Evolutionary conservation across 1,140 invertebrate species (phyloP).

Genomic region (Steinernema feltiae): DNA sequence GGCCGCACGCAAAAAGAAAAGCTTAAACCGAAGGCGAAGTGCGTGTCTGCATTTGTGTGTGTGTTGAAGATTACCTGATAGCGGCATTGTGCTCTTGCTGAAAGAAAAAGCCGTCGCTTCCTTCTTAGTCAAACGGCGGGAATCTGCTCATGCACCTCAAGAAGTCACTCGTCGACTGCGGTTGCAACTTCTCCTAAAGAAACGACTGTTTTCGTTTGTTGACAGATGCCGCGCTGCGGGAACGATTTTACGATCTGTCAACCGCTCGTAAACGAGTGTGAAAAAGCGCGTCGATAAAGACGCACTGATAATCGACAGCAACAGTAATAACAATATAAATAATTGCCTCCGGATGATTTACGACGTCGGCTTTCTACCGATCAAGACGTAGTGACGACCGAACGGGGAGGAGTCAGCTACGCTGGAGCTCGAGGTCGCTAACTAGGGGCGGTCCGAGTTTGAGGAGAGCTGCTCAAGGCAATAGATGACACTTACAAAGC

Average conservation of each 20-base stretch:
- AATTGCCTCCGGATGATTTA: conserved; percentile 13
- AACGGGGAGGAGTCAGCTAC: neutral
- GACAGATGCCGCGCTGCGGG: neutral
- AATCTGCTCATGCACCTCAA: neutral
- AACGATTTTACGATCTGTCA: conserved; percentile 12
- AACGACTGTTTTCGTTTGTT: neutral
- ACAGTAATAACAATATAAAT: conserved; percentile 15
- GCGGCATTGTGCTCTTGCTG: conserved; percentile 1
- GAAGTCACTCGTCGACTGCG: neutral
- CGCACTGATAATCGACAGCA: conserved; percentile 10
- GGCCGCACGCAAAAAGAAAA: conserved; percentile 8
- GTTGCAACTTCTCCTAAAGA: neutral
- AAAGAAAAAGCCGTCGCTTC: conserved; percentile 1
- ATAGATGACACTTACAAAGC: neutral
- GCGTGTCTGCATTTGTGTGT: conserved; percentile 9
- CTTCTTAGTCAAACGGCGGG: neutral
- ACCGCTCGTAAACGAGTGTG: conserved; percentile 7
- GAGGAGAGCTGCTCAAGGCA: conserved; percentile 1
- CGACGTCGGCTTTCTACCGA: conserved; percentile 6
- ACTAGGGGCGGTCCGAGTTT: neutral
- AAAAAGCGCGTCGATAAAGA: conserved; percentile 14
- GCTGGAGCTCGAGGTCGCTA: conserved; percentile 10
- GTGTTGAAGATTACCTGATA: conserved; percentile 13
- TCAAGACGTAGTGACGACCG: neutral
- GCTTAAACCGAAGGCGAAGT: neutral